A percentile compares a stretch with the other conserved stretches of the same genome.
phyloP scores from a whole-genome alignment of 2,113 vertebrate species.

The Pomatostomus ruficeps region DNA sequence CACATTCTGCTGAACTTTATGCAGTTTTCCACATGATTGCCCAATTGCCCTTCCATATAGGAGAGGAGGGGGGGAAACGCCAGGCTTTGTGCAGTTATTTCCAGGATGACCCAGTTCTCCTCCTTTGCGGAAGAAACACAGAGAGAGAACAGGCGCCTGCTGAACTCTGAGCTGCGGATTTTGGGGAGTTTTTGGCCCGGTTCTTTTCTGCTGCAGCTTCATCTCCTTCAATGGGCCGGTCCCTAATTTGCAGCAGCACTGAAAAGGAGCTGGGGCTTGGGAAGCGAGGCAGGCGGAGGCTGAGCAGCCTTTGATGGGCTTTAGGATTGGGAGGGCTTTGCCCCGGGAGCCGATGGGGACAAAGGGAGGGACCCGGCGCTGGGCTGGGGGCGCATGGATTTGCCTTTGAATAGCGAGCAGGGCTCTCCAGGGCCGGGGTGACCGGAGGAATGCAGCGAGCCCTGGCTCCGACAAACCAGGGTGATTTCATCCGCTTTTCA shows the following conservation, averaged over 20 bases:
- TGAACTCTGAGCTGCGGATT: not conserved
- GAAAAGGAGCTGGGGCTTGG: not conserved
- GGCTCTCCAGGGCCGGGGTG: not conserved
- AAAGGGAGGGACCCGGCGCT: not conserved
- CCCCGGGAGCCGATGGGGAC: not conserved
- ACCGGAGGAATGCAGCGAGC: not conserved
- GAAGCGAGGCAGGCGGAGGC: not conserved
- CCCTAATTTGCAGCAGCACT: not conserved
- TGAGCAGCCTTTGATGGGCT: not conserved
- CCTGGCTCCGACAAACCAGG: not conserved
- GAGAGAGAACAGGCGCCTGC: not conserved
- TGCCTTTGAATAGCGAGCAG: not conserved
- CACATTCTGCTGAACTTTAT: not conserved
- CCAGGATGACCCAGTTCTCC: not conserved
- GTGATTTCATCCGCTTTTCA: not conserved
- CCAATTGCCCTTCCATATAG: not conserved
- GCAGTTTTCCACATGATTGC: not conserved
- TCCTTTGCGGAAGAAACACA: not conserved
- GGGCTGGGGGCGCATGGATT: not conserved
- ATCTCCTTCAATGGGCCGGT: not conserved
- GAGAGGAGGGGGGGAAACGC: not conserved
- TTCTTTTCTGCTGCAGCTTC: not conserved
- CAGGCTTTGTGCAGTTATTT: not conserved
- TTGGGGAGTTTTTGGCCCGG: not conserved
- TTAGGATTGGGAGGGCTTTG: not conserved